Conservation (phyloP, 2,113 vertebrate species). For the Grallaria varia region DNA sequence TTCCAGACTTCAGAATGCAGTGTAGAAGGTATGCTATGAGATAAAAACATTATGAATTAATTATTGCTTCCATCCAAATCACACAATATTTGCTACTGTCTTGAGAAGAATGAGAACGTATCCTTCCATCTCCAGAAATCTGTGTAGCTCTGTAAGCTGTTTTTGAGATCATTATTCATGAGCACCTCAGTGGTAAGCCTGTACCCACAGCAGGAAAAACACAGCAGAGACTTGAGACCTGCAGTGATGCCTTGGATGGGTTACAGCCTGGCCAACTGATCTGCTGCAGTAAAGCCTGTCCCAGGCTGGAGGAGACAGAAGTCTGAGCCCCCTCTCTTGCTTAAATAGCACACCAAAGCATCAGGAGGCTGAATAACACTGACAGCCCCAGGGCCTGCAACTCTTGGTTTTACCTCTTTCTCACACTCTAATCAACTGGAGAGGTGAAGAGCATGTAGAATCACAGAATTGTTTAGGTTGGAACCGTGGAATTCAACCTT, state of each 20-base stretch:
- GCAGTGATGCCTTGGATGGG: background rate
- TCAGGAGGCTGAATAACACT: background rate
- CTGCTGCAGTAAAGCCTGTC: background rate
- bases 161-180: background rate
- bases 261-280: rapidly evolving
- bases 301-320: background rate
- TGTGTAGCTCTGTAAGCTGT: background rate
- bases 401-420: background rate
- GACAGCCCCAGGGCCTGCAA: background rate
- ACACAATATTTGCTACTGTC: background rate
- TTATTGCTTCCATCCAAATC: background rate
- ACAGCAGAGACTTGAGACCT: background rate
- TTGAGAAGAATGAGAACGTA: background rate
- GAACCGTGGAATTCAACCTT: background rate
- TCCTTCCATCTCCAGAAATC: background rate
- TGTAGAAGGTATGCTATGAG: background rate
- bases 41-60: background rate
- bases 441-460: background rate
- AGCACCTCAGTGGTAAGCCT: background rate
- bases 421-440: background rate
- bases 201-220: background rate
- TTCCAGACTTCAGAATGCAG: background rate
- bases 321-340: background rate
- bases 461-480: background rate
- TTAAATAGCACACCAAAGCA: background rate